Evolutionary conservation across 30 jellyfish, hydroid and myxozoan species (phyloP).

Genomic region (Nemopilema nomurai): DNA sequence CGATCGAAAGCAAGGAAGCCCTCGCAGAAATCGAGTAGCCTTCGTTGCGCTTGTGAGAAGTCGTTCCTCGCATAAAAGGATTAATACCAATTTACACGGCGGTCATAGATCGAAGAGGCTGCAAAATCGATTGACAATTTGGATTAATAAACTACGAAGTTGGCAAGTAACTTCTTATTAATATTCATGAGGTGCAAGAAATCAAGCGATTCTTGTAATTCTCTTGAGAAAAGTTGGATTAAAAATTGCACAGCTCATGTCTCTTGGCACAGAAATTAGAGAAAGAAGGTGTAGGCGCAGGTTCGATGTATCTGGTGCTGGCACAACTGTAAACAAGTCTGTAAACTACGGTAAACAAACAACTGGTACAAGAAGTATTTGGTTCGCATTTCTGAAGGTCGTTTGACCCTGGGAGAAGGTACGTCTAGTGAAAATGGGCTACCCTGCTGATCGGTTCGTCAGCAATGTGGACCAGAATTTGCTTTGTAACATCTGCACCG

Average conservation of each 20-base stretch:
- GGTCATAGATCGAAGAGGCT: neutral
- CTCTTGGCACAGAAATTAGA: neutral
- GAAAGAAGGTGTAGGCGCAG: neutral
- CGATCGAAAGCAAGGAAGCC: neutral
- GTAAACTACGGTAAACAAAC: neutral
- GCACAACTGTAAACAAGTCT: neutral
- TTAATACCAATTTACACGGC: neutral
- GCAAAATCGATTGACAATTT: neutral
- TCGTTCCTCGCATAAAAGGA: neutral
- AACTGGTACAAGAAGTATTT: neutral
- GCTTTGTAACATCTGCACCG: slow-evolving; percentile 89
- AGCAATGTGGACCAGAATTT: slow-evolving; percentile 78
- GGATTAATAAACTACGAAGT: neutral
- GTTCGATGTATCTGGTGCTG: neutral
- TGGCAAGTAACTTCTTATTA: neutral
- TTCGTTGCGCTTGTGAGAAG: neutral
- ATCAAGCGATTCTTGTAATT: neutral
- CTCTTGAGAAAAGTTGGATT: slow-evolving; percentile 4
- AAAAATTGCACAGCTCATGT: neutral
- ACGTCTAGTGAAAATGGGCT: slow-evolving; percentile 79
- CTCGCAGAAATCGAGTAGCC: neutral
- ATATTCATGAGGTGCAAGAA: slow-evolving; percentile 13
- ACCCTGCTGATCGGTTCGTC: slow-evolving; percentile 74
- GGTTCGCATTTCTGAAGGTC: neutral
- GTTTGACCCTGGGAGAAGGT: neutral